A percentile compares a stretch with the other conserved stretches of the same genome.
phyloP scores from a whole-genome alignment of 2,797 vertebrate genomes.

The Syndactyla subalaris region DNA sequence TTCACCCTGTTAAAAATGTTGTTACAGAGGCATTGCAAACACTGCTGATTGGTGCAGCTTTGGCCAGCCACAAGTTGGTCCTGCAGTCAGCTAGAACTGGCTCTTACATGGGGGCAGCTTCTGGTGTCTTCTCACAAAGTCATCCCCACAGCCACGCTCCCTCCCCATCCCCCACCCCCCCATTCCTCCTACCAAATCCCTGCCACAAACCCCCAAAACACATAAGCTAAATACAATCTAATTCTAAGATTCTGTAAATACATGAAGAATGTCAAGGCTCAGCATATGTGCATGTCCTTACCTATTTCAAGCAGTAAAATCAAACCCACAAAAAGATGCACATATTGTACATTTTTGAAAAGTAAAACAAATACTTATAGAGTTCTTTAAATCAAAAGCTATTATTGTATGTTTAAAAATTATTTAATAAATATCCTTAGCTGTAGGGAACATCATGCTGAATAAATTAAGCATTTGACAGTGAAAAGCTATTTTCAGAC shows the following conservation, averaged over 20 bases:
- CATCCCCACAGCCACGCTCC: no score
- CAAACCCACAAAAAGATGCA: no score
- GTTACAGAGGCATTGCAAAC: neutral
- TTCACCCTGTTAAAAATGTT: neutral
- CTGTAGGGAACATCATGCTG: neutral
- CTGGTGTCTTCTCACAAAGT: neutral
- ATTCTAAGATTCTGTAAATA: neutral
- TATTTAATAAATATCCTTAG: neutral
- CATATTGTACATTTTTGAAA: neutral
- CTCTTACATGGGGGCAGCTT: neutral
- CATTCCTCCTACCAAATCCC: neutral
- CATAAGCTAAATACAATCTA: neutral
- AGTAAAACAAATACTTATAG: neutral
- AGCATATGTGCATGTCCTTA: neutral
- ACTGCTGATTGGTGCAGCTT: neutral
- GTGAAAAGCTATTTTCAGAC: neutral
- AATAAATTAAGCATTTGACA: neutral
- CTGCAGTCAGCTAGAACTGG: neutral
- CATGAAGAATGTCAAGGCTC: neutral
- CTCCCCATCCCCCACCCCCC: no score
- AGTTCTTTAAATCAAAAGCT: neutral
- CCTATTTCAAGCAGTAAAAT: neutral
- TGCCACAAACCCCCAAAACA: neutral
- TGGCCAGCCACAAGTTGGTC: neutral
- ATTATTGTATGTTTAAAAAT: neutral